Evolutionary conservation across 2,888 invertebrate genomes (phyloP), one percentile per base, ranked within the genome.

Genomic region (Nemurella pictetii): DNA sequence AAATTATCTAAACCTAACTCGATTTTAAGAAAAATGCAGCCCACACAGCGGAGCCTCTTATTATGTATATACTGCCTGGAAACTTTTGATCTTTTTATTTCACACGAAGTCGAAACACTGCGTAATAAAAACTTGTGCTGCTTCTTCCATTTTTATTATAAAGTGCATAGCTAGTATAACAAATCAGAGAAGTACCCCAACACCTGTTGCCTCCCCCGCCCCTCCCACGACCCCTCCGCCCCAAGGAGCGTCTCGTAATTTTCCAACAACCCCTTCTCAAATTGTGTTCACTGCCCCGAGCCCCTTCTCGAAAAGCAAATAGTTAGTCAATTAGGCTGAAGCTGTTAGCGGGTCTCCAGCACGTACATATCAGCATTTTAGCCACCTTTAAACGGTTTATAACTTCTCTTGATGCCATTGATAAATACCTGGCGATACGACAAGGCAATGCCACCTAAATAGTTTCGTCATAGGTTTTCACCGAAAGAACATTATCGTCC

Each of bases 251-350:
- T 81, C 81, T 81, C 55, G 81, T 81, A 81, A 81, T 81, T 81
- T 28, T 81, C 81, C 26, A 28, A 82, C 82, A 78, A 75, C 80
- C 80, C 82, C 29, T 72, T 72, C 72, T 36, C 55, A 55, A 25
- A 72, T 82, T 82, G 72, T 82, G 82, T 82, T 27, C 27, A 36
- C 81, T 81, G 28, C 81, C 55, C 81, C 81, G 26, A 15, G 26
- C 81, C 35, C 28, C 35, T 7, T 26, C 81, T 35, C 75, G n/a
- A 36, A 81, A 72, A 82, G 29, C 82, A 82, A 82, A 82, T 82
- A 82, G 82, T 82, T 82, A 82, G 72, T 82, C 82, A 82, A 82
- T 82, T 82, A 82, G 82, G 81, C 36, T 25, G 80, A 27, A 28
- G 3, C 29, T 80, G 80, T 80, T 30, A 30, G 20, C 80, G 25